Evolutionary conservation across 2,797 vertebrate genomes (phyloP).

Genomic region (Labeo calbasu): DNA sequence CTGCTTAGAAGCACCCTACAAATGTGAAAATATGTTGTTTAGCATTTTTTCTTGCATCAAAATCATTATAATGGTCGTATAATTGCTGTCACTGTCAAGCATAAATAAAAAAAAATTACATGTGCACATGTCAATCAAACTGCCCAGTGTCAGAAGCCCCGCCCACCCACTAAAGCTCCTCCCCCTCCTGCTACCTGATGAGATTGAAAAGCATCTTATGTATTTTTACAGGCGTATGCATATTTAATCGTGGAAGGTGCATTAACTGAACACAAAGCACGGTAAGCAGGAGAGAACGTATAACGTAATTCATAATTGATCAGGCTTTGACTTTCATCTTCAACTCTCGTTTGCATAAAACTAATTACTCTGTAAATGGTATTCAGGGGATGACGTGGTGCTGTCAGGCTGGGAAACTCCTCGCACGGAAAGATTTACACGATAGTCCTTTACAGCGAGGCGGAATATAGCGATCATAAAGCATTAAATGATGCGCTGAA

Average conservation of each 20-base stretch:
- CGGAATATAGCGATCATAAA: slow-evolving; percentile 2
- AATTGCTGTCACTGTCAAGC: background rate
- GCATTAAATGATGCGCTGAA: background rate
- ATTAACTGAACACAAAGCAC: slow-evolving; percentile 73
- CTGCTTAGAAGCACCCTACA: background rate
- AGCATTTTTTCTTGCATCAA: background rate
- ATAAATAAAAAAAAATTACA: background rate
- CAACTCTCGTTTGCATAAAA: slow-evolving; percentile 98
- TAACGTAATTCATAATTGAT: slow-evolving; percentile 99
- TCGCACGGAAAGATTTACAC: slow-evolving; percentile 68
- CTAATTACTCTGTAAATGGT: slow-evolving; percentile 99
- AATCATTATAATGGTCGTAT: background rate
- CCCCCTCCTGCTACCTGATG: slow-evolving; percentile 67
- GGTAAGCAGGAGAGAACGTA: slow-evolving; percentile 90
- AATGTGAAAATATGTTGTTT: background rate
- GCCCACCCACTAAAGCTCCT: background rate
- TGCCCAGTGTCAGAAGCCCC: background rate
- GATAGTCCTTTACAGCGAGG: slow-evolving; percentile 4
- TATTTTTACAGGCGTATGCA: slow-evolving; percentile 87
- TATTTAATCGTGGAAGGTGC: slow-evolving; percentile 98
- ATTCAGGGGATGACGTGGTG: slow-evolving; percentile 95
- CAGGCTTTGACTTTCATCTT: slow-evolving; percentile 98
- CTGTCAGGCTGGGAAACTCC: slow-evolving; percentile 75
- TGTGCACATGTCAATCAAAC: background rate
- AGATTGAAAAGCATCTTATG: slow-evolving; percentile 58